Percentiles rank a stretch among this genome's conserved stretches.
Conservation (phyloP, 1,140 invertebrate genomes). For the Monochamus saltuarius region DNA sequence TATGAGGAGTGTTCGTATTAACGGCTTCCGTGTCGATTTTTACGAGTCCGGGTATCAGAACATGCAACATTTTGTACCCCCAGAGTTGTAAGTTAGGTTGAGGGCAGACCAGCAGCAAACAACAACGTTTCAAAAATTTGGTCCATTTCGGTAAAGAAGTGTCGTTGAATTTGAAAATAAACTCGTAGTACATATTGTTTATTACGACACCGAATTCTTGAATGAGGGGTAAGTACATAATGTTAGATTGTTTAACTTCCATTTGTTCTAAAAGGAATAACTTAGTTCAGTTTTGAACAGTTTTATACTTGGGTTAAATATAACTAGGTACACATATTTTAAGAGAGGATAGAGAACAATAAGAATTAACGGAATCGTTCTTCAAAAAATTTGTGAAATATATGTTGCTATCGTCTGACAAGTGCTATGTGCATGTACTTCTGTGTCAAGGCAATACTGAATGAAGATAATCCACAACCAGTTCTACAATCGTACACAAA, state of each 20-base stretch:
- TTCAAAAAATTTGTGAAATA: no score
- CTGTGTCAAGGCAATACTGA: no score
- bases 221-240: conserved; percentile 38
- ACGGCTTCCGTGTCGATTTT: conserved; percentile 53
- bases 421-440: no score
- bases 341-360: no score
- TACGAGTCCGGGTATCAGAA: conserved; percentile 50
- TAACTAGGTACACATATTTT: no score
- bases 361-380: no score
- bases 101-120: conserved; percentile 42
- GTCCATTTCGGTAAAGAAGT: conserved; percentile 43
- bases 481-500: no score
- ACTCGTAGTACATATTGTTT: conserved; percentile 40
- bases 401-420: no score
- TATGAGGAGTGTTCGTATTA: conserved; percentile 44
- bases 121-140: conserved; percentile 41
- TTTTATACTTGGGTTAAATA: no score
- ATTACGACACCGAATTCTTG: conserved; percentile 50
- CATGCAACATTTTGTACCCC: conserved; percentile 53
- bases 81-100: conserved; percentile 53
- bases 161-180: conserved; percentile 41
- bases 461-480: no score
- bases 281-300: no score
- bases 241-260: conserved; percentile 16
- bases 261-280: conserved; percentile 37